Evolutionary conservation across 53 echinoderm and acorn worm genomes (phyloP).

Genomic region (Echinarachnius parma): DNA sequence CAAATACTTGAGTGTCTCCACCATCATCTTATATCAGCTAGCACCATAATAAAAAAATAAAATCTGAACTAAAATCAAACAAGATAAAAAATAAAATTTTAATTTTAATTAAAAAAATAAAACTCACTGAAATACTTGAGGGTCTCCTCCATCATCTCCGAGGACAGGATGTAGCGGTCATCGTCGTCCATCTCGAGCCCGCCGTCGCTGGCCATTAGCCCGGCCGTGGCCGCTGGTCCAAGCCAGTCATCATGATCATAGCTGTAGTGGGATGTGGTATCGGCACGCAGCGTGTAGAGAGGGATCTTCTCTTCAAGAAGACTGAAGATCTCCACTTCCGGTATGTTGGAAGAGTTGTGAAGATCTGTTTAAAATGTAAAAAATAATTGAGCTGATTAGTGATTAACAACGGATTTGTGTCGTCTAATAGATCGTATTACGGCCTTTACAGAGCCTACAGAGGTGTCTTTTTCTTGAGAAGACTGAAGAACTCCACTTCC

Average conservation of each 20-base stretch:
- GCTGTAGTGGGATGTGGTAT: slow-evolving; percentile 82
- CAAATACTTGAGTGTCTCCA: no score
- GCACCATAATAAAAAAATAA: no score
- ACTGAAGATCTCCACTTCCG: slow-evolving; percentile 96
- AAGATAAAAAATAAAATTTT: no score
- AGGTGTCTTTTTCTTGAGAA: no score
- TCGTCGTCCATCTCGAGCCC: slow-evolving; percentile 55
- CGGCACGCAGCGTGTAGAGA: slow-evolving; percentile 87
- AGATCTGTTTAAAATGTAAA: slow-evolving; percentile 55
- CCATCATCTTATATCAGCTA: no score
- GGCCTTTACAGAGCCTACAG: no score
- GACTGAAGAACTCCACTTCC: neutral
- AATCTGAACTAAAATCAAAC: no score
- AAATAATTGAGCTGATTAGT: neutral
- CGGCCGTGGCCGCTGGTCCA: slow-evolving; percentile 30
- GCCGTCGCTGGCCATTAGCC: slow-evolving; percentile 13
- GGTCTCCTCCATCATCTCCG: slow-evolving; percentile 93
- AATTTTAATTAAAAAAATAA: no score
- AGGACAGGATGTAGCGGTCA: slow-evolving; percentile 81
- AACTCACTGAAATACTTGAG: slow-evolving; percentile 99
- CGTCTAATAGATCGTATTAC: no score
- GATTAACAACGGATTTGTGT: no score
- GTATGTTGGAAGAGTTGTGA: slow-evolving; percentile 90
- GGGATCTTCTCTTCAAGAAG: slow-evolving; percentile 92
- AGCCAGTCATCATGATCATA: slow-evolving; percentile 86